Percentiles rank a stretch among this genome's conserved stretches.
Evolutionary conservation across 2,797 vertebrate species (phyloP).

Genomic region (Eulemur mongoz): DNA sequence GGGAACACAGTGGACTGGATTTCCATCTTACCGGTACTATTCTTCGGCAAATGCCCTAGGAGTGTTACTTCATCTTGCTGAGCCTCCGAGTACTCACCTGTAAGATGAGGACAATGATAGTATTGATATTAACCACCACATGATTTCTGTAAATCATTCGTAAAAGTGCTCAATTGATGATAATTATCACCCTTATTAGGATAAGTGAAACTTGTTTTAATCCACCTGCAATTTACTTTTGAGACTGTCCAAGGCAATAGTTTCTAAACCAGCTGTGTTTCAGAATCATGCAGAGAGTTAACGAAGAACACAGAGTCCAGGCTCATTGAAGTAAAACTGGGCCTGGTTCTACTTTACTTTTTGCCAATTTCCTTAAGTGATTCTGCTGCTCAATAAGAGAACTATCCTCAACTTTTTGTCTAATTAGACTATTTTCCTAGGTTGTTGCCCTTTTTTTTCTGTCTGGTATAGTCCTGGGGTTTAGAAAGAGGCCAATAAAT

Average conservation of each 20-base stretch:
- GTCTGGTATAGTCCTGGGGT: neutral
- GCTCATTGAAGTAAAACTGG: neutral
- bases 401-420: neutral
- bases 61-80: neutral
- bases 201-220: neutral
- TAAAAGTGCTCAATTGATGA: neutral
- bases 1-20: neutral
- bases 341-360: neutral
- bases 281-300: neutral
- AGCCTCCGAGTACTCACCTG: neutral
- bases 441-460: neutral
- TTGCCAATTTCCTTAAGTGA: neutral
- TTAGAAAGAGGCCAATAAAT: neutral
- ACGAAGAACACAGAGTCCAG: neutral
- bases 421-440: neutral
- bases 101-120: neutral
- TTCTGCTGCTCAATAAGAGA: neutral
- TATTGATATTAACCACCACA: no score
- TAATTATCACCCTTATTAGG: neutral
- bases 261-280: neutral
- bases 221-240: neutral
- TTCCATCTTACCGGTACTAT: neutral
- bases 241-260: neutral
- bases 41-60: neutral
- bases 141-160: neutral